Evolutionary conservation across 2,888 invertebrate species (phyloP), one percentile per base, ranked within the genome.

Genomic region (Exocentrus adspersus): DNA sequence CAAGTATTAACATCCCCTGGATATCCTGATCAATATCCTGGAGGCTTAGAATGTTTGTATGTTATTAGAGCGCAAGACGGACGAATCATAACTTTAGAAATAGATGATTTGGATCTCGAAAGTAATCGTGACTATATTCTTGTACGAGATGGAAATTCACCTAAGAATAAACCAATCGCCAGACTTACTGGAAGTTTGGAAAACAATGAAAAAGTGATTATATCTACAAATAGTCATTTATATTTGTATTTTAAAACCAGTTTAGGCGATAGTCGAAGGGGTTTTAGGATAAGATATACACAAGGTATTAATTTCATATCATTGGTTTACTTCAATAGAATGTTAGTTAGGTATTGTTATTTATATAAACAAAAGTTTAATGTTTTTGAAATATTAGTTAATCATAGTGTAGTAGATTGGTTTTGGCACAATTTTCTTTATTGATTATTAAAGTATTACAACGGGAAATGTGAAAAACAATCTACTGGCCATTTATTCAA

Each of bases 21-120:
- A 60, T 97, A 95, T 83, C 97, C 97, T 0, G 92, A 92, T 74
- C 90, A 92, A 73, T 97, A 97, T 84, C 96, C 97, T 0, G 96
- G 97, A 56, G 97, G 97, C n/a, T 85, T 97, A 67, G 98, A 98
- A 85, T 97, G 97, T 74, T 87, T 96, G 56, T 98, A 97, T 83
- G 91, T 94, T 50, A 91, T 98, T 68, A 92, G 92, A 78, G 93
- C 98, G 1, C 94, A 95, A 79, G 89, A 92, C 24, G 97, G 96
- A 45, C 89, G 94, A 79, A 93, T 97, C 65, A 92, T 98, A 68
- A 96, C 97, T 1, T 84, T 98, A 52, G 95, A 97, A 84, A 89
- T 95, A 57, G 93, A 94, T 79, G 94, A 94, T 79, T 84, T 95
- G 75, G 94, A 95, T 78, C 85, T 95, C 67, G 92, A 91, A 77